Conservation (phyloP, 2,797 vertebrate species). For the Octomys mimax region DNA sequence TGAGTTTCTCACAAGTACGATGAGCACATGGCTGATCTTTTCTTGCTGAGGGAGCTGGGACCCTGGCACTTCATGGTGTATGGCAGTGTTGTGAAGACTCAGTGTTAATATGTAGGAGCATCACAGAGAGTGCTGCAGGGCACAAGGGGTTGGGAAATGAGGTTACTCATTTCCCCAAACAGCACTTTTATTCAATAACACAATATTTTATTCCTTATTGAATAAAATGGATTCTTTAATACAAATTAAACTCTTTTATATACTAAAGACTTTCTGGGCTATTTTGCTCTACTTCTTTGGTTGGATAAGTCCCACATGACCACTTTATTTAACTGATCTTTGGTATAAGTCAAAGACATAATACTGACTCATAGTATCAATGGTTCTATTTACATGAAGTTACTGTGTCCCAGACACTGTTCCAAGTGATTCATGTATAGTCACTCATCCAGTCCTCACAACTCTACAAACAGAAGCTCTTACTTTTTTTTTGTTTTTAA, state of each 20-base stretch:
- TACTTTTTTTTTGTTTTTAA: no score
- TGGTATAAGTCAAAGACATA: conserved; percentile 29
- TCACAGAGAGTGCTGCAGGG: not conserved
- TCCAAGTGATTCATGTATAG: conserved; percentile 1
- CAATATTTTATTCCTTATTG: not conserved
- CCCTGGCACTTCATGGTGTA: not conserved
- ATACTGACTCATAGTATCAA: not conserved
- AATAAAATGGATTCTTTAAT: not conserved
- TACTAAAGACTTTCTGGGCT: conserved; percentile 5
- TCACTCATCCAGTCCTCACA: not conserved
- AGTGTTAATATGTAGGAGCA: not conserved
- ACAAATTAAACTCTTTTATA: conserved; percentile 22
- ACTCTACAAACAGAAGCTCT: not conserved
- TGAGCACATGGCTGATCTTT: not conserved
- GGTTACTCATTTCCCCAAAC: not conserved
- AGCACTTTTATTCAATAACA: not conserved
- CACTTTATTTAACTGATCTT: conserved; percentile 42
- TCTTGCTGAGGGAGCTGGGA: not conserved
- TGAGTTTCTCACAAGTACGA: not conserved
- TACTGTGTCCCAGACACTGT: not conserved
- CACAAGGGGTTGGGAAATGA: not conserved
- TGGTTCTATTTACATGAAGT: not conserved
- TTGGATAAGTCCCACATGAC: not conserved
- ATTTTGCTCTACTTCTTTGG: conserved; percentile 24
- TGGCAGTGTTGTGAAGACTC: not conserved